Percentiles rank a stretch among this genome's conserved stretches.
Conservation (phyloP, 2,797 vertebrate species). For the Notamacropus eugenii region DNA sequence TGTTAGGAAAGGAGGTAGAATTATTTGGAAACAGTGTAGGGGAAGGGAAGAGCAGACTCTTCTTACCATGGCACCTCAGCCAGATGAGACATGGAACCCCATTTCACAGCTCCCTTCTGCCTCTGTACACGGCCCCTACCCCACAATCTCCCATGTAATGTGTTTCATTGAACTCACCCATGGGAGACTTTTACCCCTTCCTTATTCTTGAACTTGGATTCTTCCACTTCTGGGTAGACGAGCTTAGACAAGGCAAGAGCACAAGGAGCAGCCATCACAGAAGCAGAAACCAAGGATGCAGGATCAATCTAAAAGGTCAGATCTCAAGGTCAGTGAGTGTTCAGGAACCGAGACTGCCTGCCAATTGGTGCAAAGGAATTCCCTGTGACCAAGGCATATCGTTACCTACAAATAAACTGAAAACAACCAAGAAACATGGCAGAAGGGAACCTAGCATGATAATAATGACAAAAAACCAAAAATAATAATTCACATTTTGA, state of each 20-base stretch:
- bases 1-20: not conserved
- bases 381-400: not conserved
- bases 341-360: not conserved
- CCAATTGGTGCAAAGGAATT: not conserved
- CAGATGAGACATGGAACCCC: not conserved
- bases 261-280: slow-evolving; percentile 97
- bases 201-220: slow-evolving; percentile 89
- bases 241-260: slow-evolving; percentile 95
- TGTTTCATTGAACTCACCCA: slow-evolving; percentile 85
- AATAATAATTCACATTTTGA: not conserved
- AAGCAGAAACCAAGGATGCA: slow-evolving; percentile 93
- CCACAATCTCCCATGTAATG: not conserved
- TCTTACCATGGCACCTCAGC: not conserved
- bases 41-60: not conserved
- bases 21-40: slow-evolving; percentile 11
- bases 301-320: slow-evolving; percentile 90
- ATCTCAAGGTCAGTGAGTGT: slow-evolving; percentile 10
- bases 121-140: not conserved
- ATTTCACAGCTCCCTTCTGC: not conserved
- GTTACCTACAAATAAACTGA: not conserved
- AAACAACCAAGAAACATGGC: not conserved
- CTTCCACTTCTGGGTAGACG: slow-evolving; percentile 93
- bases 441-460: not conserved
- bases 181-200: slow-evolving; percentile 85
- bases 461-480: not conserved